Evolutionary conservation across 1,140 invertebrate species (phyloP), one percentile per base, ranked within the genome.

Genomic region (Proctacanthus coquilletti): DNA sequence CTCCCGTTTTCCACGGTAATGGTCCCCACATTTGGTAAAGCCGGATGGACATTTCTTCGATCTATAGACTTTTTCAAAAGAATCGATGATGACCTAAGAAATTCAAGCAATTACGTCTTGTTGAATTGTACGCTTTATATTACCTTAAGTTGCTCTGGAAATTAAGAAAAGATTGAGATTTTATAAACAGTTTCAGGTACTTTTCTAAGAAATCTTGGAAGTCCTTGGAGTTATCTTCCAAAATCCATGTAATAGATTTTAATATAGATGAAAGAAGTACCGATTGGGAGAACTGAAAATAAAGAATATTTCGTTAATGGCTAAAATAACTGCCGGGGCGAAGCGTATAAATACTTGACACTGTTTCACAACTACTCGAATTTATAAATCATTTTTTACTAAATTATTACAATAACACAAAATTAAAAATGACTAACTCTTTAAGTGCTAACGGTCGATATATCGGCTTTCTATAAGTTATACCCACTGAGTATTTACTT

Each of bases 11-110:
- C 45, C 41, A 48, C 46, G 19, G 57, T 23, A 5, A 60, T 47
- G 15, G 57, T 40, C 13, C 57, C 54, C 20, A 58, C 43, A 48
- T 60, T 56, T 6, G 53, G 52, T 34, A 60, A 27, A 15, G 56
- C 42, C 8, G 49, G 30, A 23, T 56, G 53, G 9, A 47, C 40
- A 31, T 47, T 45, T 10, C 53, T 50, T 3, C 57, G 44, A 42
- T 59, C 56, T 9, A 34, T 29, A 20, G 41, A 41, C 23, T 37
- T 39, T 17, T 46, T 44, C 40, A 56, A 36, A 42, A 59, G 36
- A 44, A 56, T 44, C 34, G 56, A 59, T 25, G 45, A 36, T 5
- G 42, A 38, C 5, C 52, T 59, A 38, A 21, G 18, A 20, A 45
- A 34, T 18, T 38, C 31, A n/a, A 36, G 10, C 3, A 38, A 45